Evolutionary conservation across 2,888 invertebrate genomes (phyloP).

Genomic region (Phengaris arion): DNA sequence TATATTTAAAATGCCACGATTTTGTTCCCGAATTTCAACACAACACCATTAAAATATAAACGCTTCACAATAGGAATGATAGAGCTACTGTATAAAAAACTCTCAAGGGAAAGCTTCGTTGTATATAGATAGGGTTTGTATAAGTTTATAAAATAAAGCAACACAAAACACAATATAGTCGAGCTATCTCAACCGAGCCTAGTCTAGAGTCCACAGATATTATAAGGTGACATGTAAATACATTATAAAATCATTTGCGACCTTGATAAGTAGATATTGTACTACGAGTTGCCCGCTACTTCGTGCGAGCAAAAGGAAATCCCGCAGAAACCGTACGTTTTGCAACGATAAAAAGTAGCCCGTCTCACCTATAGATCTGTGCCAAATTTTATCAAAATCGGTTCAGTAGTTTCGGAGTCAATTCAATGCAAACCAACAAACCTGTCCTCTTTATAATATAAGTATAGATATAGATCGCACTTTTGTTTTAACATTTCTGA

Average conservation of each 20-base stretch:
- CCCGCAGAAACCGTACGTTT: too few species aligned
- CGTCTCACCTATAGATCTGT: too few species aligned
- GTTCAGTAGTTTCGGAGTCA: too few species aligned
- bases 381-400: too few species aligned
- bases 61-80: slow-evolving; percentile 12
- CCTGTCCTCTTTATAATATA: too few species aligned
- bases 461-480: background rate
- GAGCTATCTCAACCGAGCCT: background rate
- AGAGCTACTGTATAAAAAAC: background rate
- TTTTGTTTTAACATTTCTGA: background rate
- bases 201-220: too few species aligned
- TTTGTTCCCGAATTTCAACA: slow-evolving; percentile 12
- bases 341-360: too few species aligned
- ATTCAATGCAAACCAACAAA: too few species aligned
- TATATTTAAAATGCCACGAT: background rate
- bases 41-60: background rate
- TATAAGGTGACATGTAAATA: background rate
- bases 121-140: background rate
- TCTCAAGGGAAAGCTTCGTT: background rate
- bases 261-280: background rate
- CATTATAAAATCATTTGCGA: background rate
- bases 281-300: too few species aligned
- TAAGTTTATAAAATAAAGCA: background rate
- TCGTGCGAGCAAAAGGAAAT: too few species aligned
- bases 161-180: background rate